Evolutionary conservation across 2,888 invertebrate species (phyloP).

Genomic region (Oegoconia quadripuncta): DNA sequence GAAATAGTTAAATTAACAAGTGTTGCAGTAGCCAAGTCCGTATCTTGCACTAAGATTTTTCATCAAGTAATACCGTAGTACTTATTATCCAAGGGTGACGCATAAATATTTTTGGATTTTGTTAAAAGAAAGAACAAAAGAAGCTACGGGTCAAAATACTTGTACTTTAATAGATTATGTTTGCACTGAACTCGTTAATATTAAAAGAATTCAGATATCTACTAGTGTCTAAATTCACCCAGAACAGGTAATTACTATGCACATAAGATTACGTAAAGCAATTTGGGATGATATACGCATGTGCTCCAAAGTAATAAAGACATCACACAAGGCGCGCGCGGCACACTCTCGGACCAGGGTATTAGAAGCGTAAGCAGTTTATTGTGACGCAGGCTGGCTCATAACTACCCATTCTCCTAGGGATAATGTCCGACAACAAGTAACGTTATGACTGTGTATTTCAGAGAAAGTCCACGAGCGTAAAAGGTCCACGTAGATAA

Average conservation of each 20-base stretch:
- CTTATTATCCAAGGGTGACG: too few relatives aligned
- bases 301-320: constrained; percentile 49
- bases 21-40: too few relatives aligned
- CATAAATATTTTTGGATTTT: too few relatives aligned
- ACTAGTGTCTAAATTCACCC: background rate
- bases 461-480: constrained; percentile 51
- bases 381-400: constrained; percentile 63
- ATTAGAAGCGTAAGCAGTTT: constrained; percentile 68
- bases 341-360: constrained; percentile 47
- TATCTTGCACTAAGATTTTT: too few relatives aligned
- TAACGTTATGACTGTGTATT: constrained; percentile 67
- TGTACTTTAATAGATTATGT: too few relatives aligned
- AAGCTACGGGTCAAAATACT: too few relatives aligned
- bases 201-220: too few relatives aligned
- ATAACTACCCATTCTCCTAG: constrained; percentile 70
- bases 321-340: constrained; percentile 38
- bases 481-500: constrained; percentile 46
- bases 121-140: too few relatives aligned
- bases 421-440: constrained; percentile 65
- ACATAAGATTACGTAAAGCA: constrained; percentile 12
- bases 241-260: background rate
- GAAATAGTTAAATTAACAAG: too few relatives aligned
- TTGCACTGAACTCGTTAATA: background rate
- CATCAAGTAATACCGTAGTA: too few relatives aligned
- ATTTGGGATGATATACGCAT: constrained; percentile 27